Base-by-base conservation (phyloP, 2,888 invertebrate species). In the Eupithecia exiguata region DNA sequence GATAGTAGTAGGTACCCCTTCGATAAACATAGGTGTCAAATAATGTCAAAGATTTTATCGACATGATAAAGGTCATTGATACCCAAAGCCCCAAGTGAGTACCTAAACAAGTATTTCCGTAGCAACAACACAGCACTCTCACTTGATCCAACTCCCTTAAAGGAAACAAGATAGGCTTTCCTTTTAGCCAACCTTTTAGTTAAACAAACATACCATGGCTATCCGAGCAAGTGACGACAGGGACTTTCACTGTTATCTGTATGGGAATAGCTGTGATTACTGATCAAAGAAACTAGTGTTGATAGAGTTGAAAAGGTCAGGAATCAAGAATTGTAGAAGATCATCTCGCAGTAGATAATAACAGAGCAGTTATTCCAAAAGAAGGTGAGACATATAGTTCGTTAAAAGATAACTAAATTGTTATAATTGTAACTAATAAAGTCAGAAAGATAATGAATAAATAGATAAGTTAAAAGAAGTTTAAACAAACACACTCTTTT, bases 121-220 rank as follows among this genome's bases (percentile, higher is more conserved):
- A 74, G 53, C 53, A 53, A 46, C 40, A 40, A 53, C 58, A 25
- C 18, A 53, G 36, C 53, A 70, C 72, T 72, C 75, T 76, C 75
- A 71, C 75, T 61, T 62, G 61, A 68, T 65, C 74, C 74, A 66
- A 69, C 71, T 76, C 69, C 68, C 53, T 43, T 74, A 58, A 72
- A 73, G 75, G 78, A 77, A 77, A 80, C 78, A 62, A 68, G 77
- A 80, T 65, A 70, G 69, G 65, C 71, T 80, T 80, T 79, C 79
- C 76, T 78, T 79, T 79, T 76, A 78, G 74, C 72, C 40, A 12
- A 67, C 80, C 83, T 83, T 83, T 84, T 83, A 83, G 81, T 79
- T 65, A 72, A 74, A 71, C 76, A 82, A 83, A 84, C 79, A 81
- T 68, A 66, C 43, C 38, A 74, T 58, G 49, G 58, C 65, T 72